Evolutionary conservation across 1,140 invertebrate species (phyloP).

Genomic region (Nymphalis io): DNA sequence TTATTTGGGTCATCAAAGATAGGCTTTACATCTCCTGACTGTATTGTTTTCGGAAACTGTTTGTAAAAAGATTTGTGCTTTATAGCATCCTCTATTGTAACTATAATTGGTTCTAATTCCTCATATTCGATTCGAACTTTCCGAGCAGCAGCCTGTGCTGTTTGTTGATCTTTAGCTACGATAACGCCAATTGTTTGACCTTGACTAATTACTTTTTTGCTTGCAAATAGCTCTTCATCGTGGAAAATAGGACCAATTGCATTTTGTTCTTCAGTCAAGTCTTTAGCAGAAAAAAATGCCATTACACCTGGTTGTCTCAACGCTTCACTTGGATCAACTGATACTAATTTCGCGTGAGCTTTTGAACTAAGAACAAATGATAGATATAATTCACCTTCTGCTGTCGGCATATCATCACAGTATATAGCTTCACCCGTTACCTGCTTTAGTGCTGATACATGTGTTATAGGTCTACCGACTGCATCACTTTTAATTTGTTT

Average conservation of each 20-base stretch:
- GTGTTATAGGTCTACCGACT: conserved; percentile 91
- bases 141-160: conserved; percentile 89
- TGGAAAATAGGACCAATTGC: conserved; percentile 86
- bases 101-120: conserved; percentile 87
- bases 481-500: conserved; percentile 86
- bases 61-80: conserved; percentile 87
- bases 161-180: conserved; percentile 86
- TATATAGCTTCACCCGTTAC: conserved; percentile 96
- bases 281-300: conserved; percentile 88
- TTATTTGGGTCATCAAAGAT: conserved; percentile 86
- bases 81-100: conserved; percentile 95
- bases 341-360: conserved; percentile 90
- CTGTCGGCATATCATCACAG: conserved; percentile 92
- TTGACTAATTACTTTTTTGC: conserved; percentile 86
- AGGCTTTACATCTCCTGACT: conserved; percentile 85
- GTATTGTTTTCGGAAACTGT: conserved; percentile 81
- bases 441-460: conserved; percentile 93
- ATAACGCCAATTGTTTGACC: conserved; percentile 91
- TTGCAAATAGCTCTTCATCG: conserved; percentile 90
- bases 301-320: conserved; percentile 88
- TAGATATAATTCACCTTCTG: conserved; percentile 89
- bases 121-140: conserved; percentile 90
- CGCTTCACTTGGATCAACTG: conserved; percentile 87
- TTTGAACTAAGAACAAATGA: conserved; percentile 90
- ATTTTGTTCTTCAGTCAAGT: conserved; percentile 85